Percentiles rank a stretch among this genome's conserved stretches.
These are phyloP conservation scores for Mythimna pallens DNA, from an alignment of 2,888 invertebrate species.

Conservation along the genomic window DNA sequence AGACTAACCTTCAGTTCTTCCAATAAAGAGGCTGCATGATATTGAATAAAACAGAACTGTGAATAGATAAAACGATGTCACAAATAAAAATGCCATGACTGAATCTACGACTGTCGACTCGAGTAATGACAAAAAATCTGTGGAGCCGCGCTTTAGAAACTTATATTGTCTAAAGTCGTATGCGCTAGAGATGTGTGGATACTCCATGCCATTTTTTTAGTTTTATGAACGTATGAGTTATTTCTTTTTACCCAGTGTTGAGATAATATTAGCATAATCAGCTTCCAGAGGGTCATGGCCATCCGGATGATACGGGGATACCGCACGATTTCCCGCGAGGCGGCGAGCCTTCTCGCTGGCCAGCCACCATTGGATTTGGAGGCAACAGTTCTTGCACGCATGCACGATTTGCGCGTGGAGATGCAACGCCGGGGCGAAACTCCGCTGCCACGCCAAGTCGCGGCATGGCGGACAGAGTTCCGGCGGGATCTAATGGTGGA, in stretches of 20 bases:
- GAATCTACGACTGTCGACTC: constrained; percentile 43
- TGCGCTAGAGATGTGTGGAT: constrained; percentile 53
- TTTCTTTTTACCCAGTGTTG: neutral
- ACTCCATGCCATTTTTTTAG: neutral
- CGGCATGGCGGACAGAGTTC: no score
- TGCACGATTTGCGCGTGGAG: no score
- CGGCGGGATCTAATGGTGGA: no score
- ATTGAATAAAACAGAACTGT: constrained; percentile 58
- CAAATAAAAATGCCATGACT: constrained; percentile 68
- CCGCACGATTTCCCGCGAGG: no score
- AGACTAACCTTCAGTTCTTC: constrained; percentile 64
- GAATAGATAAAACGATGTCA: constrained; percentile 61
- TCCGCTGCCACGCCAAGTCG: no score
- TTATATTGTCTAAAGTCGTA: constrained; percentile 40
- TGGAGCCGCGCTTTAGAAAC: constrained; percentile 44
- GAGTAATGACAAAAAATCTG: constrained; percentile 65
- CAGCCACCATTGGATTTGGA: no score
- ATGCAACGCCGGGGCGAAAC: no score
- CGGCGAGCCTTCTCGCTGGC: no score
- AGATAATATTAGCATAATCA: neutral
- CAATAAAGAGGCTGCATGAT: constrained; percentile 58
- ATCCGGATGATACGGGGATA: no score
- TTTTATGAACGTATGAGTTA: neutral
- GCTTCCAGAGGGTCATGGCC: no score
- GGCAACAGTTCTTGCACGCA: no score